These are phyloP conservation scores for Argyrosomus japonicus DNA, from an alignment of 2,113 vertebrate genomes.

Conservation along the genomic window DNA sequence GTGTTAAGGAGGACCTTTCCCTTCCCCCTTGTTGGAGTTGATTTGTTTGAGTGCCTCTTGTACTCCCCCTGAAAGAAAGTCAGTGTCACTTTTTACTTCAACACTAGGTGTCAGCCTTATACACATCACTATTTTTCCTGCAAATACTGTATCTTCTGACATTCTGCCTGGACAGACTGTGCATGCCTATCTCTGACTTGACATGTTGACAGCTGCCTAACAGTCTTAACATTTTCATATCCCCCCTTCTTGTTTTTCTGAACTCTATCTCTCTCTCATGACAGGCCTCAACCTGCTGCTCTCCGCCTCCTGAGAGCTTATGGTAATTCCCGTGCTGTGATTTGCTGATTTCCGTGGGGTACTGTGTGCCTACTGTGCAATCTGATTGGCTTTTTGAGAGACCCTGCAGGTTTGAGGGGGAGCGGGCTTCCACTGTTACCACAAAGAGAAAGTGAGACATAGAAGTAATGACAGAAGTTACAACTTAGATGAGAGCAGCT, in stretches of 20 bases:
- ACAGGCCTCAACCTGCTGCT: constrained; percentile 60
- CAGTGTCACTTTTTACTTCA: constrained; percentile 1
- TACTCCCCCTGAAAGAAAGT: neutral
- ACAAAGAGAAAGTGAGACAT: constrained; percentile 47
- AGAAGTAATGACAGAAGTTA: constrained; percentile 32
- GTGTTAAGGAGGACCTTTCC: neutral
- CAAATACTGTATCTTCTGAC: neutral
- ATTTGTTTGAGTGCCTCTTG: neutral
- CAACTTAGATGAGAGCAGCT: constrained; percentile 29
- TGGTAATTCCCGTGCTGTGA: constrained; percentile 45
- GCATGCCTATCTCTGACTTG: constrained; percentile 64
- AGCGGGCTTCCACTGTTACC: constrained; percentile 50
- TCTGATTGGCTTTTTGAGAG: constrained; percentile 69
- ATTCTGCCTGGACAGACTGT: neutral
- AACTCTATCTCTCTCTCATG: constrained; percentile 1
- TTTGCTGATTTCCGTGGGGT: constrained; percentile 51
- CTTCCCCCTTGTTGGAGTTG: too few species aligned
- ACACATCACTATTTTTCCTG: neutral
- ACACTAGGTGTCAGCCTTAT: constrained; percentile 67
- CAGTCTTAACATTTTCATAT: neutral
- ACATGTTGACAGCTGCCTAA: constrained; percentile 67
- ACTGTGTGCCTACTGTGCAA: constrained; percentile 24
- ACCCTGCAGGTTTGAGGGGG: constrained; percentile 71
- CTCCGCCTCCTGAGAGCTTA: constrained; percentile 47
- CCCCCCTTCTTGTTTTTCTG: constrained; percentile 43